A percentile compares a stretch with the other conserved stretches of the same genome.
These are phyloP conservation scores for Mycetomoellerius zeteki DNA, from an alignment of 1,140 invertebrate genomes.

Conservation along the genomic window DNA sequence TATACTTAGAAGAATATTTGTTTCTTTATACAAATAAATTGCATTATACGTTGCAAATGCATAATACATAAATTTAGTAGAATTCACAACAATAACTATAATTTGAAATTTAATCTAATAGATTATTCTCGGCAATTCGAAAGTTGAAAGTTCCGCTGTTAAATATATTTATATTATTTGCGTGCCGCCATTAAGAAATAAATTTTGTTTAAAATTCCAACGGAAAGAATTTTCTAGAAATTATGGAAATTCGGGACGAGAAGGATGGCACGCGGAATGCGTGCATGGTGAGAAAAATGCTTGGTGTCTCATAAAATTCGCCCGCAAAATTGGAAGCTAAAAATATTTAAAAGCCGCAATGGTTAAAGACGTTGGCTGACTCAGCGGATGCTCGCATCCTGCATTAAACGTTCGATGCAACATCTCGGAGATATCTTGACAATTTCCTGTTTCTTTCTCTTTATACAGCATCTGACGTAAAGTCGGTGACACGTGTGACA, in stretches of 20 bases:
- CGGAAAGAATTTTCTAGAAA: constrained; percentile 44
- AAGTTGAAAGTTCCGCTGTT: constrained; percentile 25
- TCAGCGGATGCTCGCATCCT: constrained; percentile 36
- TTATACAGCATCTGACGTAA: constrained; percentile 28
- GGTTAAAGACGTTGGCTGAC: constrained; percentile 11
- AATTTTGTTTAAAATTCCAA: constrained; percentile 38
- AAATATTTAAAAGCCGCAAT: constrained; percentile 30
- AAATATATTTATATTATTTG: constrained; percentile 46
- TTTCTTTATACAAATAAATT: not conserved
- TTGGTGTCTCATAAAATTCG: constrained; percentile 3
- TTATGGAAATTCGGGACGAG: constrained; percentile 41
- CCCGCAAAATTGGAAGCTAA: constrained; percentile 25
- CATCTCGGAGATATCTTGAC: constrained; percentile 60
- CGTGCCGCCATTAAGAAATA: constrained; percentile 42
- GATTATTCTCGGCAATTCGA: constrained; percentile 4
- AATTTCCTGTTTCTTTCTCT: constrained; percentile 39
- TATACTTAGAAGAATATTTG: not conserved
- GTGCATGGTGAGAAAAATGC: not conserved
- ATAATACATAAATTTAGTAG: not conserved
- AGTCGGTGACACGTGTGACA: constrained; percentile 43
- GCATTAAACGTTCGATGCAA: constrained; percentile 63
- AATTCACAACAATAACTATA: not conserved
- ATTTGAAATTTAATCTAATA: constrained; percentile 32
- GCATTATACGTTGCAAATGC: not conserved
- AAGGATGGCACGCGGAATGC: not conserved